phyloP scores from a whole-genome alignment of 2,113 vertebrate genomes.

The Bostrychus sinensis region DNA sequence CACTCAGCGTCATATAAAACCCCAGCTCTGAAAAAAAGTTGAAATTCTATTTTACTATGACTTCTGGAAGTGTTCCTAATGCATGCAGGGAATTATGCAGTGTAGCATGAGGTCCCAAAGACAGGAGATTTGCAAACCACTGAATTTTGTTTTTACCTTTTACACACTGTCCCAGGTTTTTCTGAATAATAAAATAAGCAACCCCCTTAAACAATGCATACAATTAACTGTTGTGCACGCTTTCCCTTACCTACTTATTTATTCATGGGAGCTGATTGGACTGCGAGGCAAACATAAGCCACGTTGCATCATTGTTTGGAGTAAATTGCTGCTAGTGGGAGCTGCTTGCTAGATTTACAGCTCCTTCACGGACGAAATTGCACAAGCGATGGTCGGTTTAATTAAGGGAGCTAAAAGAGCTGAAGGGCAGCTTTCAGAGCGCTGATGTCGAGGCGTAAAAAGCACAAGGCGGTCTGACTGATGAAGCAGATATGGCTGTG shows the following conservation, averaged over 20 bases:
- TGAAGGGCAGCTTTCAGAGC: constrained; percentile 53
- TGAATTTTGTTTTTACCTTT: background rate
- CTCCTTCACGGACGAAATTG: constrained; percentile 69
- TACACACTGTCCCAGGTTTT: background rate
- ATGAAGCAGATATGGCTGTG: constrained; percentile 28
- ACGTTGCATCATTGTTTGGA: constrained; percentile 56
- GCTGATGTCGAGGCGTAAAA: constrained; percentile 31
- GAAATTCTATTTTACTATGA: too few species aligned
- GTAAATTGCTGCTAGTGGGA: constrained; percentile 62
- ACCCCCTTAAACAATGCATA: background rate
- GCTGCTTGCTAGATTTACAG: constrained; percentile 70
- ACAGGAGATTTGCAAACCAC: too few species aligned
- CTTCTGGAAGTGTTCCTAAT: too few species aligned
- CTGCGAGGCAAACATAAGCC: constrained; percentile 39
- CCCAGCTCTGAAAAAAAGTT: background rate
- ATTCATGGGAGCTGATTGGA: constrained; percentile 60
- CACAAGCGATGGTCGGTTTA: constrained; percentile 64
- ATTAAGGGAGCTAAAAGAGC: constrained; percentile 72
- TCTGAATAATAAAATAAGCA: background rate
- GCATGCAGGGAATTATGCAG: too few species aligned
- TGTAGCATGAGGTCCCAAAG: too few species aligned
- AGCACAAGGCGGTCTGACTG: constrained; percentile 9
- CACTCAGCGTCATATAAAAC: background rate
- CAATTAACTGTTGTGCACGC: constrained; percentile 20
- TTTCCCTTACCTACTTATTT: constrained; percentile 36